Percentiles rank a stretch among this genome's conserved stretches.
phyloP scores from a whole-genome alignment of 2,113 vertebrate species.

The Phylloscopus whistleri region DNA sequence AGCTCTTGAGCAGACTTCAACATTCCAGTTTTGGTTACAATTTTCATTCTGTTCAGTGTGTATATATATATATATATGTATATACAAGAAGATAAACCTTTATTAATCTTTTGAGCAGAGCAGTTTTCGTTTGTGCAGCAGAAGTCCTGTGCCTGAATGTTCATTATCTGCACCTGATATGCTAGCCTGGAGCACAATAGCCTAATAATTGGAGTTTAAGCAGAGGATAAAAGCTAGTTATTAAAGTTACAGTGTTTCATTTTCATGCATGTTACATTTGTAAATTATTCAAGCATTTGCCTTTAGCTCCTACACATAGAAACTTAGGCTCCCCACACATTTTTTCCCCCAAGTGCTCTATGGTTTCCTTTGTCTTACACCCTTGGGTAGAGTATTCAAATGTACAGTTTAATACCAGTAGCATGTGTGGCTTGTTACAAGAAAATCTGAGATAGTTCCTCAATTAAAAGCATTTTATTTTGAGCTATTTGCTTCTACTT shows the following conservation, averaged over 20 bases:
- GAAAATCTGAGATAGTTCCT: background rate
- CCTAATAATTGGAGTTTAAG: background rate
- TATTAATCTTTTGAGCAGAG: background rate
- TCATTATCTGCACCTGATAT: background rate
- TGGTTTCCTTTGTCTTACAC: background rate
- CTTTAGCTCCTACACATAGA: background rate
- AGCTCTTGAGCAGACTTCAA: background rate
- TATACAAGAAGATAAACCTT: background rate
- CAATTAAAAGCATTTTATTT: background rate
- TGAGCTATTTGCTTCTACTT: background rate
- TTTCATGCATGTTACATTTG: background rate
- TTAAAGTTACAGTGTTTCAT: background rate
- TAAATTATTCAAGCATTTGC: slow-evolving; percentile 15
- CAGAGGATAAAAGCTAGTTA: background rate
- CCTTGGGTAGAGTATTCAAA: background rate
- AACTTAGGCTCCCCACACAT: background rate
- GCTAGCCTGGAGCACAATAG: background rate
- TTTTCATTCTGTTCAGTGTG: background rate
- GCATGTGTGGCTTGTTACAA: background rate
- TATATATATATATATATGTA: background rate
- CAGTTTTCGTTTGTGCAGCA: background rate
- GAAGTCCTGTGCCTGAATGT: background rate
- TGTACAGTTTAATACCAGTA: background rate
- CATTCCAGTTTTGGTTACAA: background rate
- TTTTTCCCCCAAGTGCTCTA: background rate